phyloP scores from a whole-genome alignment of 2,888 invertebrate species.

The Pseudolycoriella hygida region DNA sequence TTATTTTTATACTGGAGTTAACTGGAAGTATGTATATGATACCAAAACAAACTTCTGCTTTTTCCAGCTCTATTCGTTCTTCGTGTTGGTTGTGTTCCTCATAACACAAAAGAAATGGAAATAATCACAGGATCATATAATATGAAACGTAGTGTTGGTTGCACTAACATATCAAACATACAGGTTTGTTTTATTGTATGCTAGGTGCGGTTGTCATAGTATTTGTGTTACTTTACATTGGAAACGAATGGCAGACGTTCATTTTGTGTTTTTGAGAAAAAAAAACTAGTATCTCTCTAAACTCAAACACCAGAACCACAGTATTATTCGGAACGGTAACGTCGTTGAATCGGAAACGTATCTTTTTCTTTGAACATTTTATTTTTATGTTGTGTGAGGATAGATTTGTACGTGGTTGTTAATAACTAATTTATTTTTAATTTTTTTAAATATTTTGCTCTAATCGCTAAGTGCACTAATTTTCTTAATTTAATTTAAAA shows the following conservation, averaged over 20 bases:
- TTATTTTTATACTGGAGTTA: too few relatives aligned
- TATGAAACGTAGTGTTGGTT: too few relatives aligned
- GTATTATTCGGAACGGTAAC: slow-evolving; percentile 7
- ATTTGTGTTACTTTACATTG: background rate
- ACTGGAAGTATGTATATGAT: too few relatives aligned
- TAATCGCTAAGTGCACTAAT: too few relatives aligned
- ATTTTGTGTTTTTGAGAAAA: background rate
- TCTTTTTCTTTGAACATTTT: background rate
- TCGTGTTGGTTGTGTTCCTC: too few relatives aligned
- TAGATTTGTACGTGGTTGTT: background rate
- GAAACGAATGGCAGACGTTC: background rate
- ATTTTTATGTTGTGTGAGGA: background rate
- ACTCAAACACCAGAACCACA: slow-evolving; percentile 6
- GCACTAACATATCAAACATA: background rate
- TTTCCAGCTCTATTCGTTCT: too few relatives aligned
- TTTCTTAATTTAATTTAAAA: too few relatives aligned
- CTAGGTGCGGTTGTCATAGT: background rate
- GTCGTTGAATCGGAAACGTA: slow-evolving; percentile 5
- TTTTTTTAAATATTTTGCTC: background rate
- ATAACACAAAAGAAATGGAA: too few relatives aligned
- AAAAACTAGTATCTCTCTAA: slow-evolving; percentile 2
- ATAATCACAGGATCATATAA: too few relatives aligned
- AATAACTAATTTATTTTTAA: background rate
- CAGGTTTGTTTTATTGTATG: background rate
- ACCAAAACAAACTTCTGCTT: too few relatives aligned